A percentile compares a stretch with the other conserved stretches of the same genome.
Evolutionary conservation across 2,113 vertebrate species (phyloP).

Genomic region (Manacus vitellinus): DNA sequence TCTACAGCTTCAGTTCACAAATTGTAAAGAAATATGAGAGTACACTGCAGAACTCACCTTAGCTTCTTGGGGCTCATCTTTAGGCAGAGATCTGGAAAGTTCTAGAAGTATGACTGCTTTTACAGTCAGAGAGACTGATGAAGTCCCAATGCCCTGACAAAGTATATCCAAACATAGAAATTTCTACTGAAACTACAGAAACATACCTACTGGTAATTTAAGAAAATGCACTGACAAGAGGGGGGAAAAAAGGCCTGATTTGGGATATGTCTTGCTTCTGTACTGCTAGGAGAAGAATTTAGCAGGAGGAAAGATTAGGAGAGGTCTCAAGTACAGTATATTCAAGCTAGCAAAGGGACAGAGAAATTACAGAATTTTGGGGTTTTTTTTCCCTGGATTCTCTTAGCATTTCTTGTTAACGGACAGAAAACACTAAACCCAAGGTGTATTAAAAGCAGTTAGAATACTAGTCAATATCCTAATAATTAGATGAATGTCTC

Average conservation of each 20-base stretch:
- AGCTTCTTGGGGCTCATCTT: background rate
- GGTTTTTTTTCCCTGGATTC: background rate
- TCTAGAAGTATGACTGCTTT: background rate
- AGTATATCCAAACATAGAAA: background rate
- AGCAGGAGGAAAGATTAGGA: background rate
- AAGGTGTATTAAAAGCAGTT: background rate
- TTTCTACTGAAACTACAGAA: background rate
- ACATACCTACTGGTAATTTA: background rate
- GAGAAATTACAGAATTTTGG: background rate
- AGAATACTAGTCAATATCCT: background rate
- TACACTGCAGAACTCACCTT: background rate
- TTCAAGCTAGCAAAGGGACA: background rate
- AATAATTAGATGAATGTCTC: background rate
- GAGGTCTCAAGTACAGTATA: background rate
- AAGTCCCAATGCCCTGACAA: background rate
- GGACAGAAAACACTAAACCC: background rate
- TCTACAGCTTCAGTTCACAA: background rate
- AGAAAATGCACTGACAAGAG: background rate
- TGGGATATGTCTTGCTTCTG: background rate
- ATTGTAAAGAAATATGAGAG: background rate
- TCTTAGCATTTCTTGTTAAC: background rate
- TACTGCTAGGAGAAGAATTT: background rate
- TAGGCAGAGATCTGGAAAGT: background rate
- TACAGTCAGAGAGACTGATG: background rate
- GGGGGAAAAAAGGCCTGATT: accelerated